phyloP scores from a whole-genome alignment of 2,113 vertebrate species.

The Cyphomyrus discorhynchus region DNA sequence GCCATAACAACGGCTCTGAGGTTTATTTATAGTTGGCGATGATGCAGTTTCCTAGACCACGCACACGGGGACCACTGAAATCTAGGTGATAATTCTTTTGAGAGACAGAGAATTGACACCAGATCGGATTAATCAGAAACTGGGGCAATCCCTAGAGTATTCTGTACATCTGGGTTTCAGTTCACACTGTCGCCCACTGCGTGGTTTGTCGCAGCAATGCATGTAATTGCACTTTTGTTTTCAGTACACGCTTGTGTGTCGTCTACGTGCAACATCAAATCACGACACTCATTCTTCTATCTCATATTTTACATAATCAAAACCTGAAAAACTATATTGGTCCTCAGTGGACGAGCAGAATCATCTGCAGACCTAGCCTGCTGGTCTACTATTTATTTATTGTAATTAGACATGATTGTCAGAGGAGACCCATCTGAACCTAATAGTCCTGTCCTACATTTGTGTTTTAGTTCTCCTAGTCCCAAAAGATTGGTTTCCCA shows the following conservation, averaged over 20 bases:
- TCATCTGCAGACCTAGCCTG: neutral
- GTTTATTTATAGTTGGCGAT: slow-evolving; percentile 34
- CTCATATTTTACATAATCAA: neutral
- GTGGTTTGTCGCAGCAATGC: neutral
- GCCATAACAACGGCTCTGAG: slow-evolving; percentile 37
- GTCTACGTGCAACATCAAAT: neutral
- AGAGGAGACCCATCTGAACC: neutral
- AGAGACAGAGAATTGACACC: slow-evolving; percentile 24
- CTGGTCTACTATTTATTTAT: neutral
- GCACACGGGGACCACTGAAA: slow-evolving; percentile 1
- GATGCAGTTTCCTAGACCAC: slow-evolving; percentile 23
- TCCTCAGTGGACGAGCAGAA: neutral
- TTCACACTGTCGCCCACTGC: neutral
- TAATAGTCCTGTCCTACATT: neutral
- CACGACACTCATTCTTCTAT: neutral
- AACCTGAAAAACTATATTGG: neutral
- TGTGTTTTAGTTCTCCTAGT: neutral
- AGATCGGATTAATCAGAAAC: slow-evolving; percentile 27
- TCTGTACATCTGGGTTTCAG: neutral
- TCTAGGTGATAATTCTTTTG: slow-evolving; percentile 27
- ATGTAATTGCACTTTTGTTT: neutral
- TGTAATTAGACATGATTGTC: neutral
- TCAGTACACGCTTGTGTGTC: neutral
- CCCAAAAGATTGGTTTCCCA: neutral
- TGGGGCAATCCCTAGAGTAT: slow-evolving; percentile 14